Evolutionary conservation across 2,113 vertebrate genomes (phyloP).

Genomic region (Electrona antarctica): DNA sequence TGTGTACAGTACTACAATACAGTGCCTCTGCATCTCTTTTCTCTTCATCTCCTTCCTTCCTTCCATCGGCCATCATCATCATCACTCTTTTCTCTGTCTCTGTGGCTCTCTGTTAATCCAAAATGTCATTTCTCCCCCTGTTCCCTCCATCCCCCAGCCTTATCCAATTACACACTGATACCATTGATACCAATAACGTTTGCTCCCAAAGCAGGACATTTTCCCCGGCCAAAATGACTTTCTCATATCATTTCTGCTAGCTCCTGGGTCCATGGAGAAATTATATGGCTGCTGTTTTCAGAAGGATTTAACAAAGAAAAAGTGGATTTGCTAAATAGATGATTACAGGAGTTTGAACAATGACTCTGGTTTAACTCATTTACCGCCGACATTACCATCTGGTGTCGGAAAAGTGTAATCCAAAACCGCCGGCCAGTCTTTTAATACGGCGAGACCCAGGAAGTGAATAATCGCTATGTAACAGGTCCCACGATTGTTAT

Average conservation of each 20-base stretch:
- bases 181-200: slow-evolving; percentile 63
- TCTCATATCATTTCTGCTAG: slow-evolving; percentile 56
- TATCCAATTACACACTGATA: slow-evolving; percentile 55
- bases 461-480: no score
- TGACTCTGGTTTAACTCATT: no score
- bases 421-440: no score
- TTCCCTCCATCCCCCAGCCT: slow-evolving; percentile 26
- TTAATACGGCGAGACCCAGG: no score
- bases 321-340: slow-evolving; percentile 43
- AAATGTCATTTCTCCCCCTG: background rate
- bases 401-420: no score
- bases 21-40: background rate
- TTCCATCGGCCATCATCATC: background rate
- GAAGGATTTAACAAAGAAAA: slow-evolving; percentile 61
- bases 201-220: slow-evolving; percentile 64
- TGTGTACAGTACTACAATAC: no score
- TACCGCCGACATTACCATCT: no score
- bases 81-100: slow-evolving; percentile 3
- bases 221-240: slow-evolving; percentile 62
- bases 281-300: slow-evolving; percentile 64
- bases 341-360: slow-evolving; percentile 48
- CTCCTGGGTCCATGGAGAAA: slow-evolving; percentile 63
- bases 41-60: background rate
- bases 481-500: no score
- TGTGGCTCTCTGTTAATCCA: slow-evolving; percentile 8